Evolutionary conservation across 1,140 invertebrate species (phyloP).

Genomic region (Drosophila triauraria): DNA sequence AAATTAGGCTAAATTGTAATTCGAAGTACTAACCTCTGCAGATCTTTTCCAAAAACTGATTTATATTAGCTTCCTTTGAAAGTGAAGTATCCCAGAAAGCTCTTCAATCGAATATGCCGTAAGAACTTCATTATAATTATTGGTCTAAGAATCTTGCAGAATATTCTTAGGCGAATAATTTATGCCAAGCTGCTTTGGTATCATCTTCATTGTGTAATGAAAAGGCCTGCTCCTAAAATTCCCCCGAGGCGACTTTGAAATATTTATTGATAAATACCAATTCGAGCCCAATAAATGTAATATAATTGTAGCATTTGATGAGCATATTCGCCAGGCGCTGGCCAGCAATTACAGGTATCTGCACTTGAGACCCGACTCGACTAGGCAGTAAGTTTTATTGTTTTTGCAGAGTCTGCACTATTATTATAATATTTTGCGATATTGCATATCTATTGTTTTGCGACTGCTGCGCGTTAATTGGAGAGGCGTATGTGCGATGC

Average conservation of each 20-base stretch:
- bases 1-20: too few relatives aligned
- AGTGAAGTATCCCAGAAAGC: background rate
- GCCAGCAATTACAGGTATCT: conserved; percentile 7
- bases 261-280: background rate
- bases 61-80: too few relatives aligned
- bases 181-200: background rate
- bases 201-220: background rate
- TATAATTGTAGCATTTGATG: conserved; percentile 4
- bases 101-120: background rate
- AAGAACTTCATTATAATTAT: background rate
- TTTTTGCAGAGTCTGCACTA: conserved; percentile 33
- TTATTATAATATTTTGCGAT: conserved; percentile 39
- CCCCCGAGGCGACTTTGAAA: background rate
- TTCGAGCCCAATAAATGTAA: background rate
- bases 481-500: background rate
- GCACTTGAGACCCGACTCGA: background rate
- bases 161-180: background rate
- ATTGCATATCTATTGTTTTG: conserved; percentile 43
- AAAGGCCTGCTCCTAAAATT: background rate
- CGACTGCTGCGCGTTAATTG: conserved; percentile 27
- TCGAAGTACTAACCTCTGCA: too few relatives aligned
- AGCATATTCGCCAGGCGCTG: background rate
- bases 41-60: too few relatives aligned
- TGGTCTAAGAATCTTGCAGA: too few relatives aligned
- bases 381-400: conserved; percentile 14